A percentile compares a stretch with the other conserved stretches of the same genome.
Evolutionary conservation across 1,140 invertebrate genomes (phyloP).

Genomic region (Eurytemora carolleeae): DNA sequence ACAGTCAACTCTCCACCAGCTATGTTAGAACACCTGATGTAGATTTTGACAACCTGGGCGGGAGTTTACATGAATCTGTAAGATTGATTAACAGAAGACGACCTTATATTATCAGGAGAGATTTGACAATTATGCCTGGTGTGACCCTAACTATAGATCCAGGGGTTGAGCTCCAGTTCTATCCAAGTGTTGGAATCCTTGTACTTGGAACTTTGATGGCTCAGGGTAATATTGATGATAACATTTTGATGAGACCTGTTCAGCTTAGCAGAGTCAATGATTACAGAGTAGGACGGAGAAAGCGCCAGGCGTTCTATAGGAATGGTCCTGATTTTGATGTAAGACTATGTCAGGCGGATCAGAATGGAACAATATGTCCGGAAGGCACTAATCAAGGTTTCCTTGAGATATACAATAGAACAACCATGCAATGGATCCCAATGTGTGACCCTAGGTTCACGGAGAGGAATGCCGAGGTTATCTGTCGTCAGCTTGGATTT

Average conservation of each 20-base stretch:
- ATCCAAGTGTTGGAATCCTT: slow-evolving; percentile 86
- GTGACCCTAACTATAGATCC: slow-evolving; percentile 62
- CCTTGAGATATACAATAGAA: slow-evolving; percentile 81
- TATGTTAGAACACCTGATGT: slow-evolving; percentile 19
- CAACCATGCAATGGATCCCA: slow-evolving; percentile 86
- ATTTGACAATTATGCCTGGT: slow-evolving; percentile 89
- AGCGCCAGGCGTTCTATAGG: not conserved
- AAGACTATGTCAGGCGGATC: slow-evolving; percentile 10
- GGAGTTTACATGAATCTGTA: slow-evolving; percentile 58
- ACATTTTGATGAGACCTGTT: slow-evolving; percentile 61
- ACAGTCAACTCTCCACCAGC: slow-evolving; percentile 30
- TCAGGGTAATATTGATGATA: slow-evolving; percentile 48
- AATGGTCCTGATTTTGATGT: slow-evolving; percentile 9
- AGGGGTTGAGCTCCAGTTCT: slow-evolving; percentile 80
- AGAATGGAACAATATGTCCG: slow-evolving; percentile 23
- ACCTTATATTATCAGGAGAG: slow-evolving; percentile 66
- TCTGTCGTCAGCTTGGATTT: slow-evolving; percentile 78
- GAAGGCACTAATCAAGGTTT: slow-evolving; percentile 38
- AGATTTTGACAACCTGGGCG: slow-evolving; percentile 53
- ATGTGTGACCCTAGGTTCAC: slow-evolving; percentile 88
- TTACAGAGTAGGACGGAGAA: slow-evolving; percentile 7
- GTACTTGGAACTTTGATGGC: slow-evolving; percentile 80
- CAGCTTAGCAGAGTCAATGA: slow-evolving; percentile 18
- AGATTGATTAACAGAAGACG: slow-evolving; percentile 48
- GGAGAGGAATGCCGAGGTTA: slow-evolving; percentile 78